These are phyloP conservation scores for Mycetomoellerius zeteki DNA, from an alignment of 1,140 invertebrate species.

Conservation along the genomic window DNA sequence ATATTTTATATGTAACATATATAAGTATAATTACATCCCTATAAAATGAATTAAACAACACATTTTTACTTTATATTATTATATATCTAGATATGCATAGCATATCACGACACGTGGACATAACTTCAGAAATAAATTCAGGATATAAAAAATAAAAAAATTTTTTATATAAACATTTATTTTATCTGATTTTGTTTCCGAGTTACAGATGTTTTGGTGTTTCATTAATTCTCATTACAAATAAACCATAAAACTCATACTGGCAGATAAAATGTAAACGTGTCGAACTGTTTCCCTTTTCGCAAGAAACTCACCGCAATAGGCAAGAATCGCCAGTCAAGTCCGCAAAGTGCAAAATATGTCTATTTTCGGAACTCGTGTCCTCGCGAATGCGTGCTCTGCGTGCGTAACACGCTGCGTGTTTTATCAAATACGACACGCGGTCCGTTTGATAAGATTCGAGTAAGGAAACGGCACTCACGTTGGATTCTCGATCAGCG, in stretches of 20 bases:
- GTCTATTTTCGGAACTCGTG: conserved; percentile 18
- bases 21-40: no score
- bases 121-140: no score
- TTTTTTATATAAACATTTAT: no score
- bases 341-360: conserved; percentile 4
- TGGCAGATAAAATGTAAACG: neutral
- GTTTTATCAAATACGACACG: neutral
- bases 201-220: no score
- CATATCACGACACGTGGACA: no score
- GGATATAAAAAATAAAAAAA: no score
- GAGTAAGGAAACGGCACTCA: neutral
- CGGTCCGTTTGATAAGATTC: neutral
- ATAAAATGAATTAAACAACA: no score
- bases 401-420: neutral
- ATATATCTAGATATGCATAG: no score
- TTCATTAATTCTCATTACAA: neutral
- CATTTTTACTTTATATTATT: no score
- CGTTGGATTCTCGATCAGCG: neutral
- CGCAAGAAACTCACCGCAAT: conserved; percentile 1
- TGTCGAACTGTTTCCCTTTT: neutral
- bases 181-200: no score
- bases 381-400: conserved; percentile 4
- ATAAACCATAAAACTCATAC: neutral
- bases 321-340: conserved; percentile 4
- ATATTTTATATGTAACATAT: no score